Evolutionary conservation across 2,113 vertebrate species (phyloP), one percentile per base, ranked within the genome.

Genomic region (Saguinus midas): DNA sequence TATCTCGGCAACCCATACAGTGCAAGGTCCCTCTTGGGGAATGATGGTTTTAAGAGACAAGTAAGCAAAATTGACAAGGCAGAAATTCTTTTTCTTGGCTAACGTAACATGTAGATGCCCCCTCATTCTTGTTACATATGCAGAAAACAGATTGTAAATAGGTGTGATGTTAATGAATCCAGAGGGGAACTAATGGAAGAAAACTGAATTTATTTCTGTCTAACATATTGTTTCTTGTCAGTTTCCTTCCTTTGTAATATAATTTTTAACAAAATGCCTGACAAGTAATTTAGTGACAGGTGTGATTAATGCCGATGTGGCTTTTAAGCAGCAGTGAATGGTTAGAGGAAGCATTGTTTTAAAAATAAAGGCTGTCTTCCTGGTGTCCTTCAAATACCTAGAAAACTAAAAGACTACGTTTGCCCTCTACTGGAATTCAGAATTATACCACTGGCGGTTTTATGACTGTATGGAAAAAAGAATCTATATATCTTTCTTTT

Each of bases 391-490:
- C 55, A 70, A 64, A 68, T 1, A 68, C 64, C 95, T 94, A 40
- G 50, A 93, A 85, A 94, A 98, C 97, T 57, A 58, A 96, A 91
- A 98, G 98, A 68, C 97, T 94, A 87, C 98, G 98, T 98, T 98
- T 98, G 99, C 98, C 98, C 99, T 98, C 99, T 99, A 68, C 98
- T 99, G 99, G 98, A 98, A 96, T 94, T 91, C 85, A 92, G 95
- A 97, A 91, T 98, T 92, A 98, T 90, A 95, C 98, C 94, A 78
- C 94, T 88, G 91, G 61, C 48, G 29, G 94, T 91, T 61, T 76
- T 58, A 83, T 76, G 87, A 81, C 35, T 20, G 0, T 0, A 43
- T 25, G 10, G 78, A 48, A 29, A 50, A 48, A 48, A 37, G 61
- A 37, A n/a, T 37, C 21, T n/a, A 4, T 43, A 0, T 29, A 11